These are phyloP conservation scores for Drosophila nannoptera DNA, from an alignment of 1,140 invertebrate species.

Conservation along the genomic window DNA sequence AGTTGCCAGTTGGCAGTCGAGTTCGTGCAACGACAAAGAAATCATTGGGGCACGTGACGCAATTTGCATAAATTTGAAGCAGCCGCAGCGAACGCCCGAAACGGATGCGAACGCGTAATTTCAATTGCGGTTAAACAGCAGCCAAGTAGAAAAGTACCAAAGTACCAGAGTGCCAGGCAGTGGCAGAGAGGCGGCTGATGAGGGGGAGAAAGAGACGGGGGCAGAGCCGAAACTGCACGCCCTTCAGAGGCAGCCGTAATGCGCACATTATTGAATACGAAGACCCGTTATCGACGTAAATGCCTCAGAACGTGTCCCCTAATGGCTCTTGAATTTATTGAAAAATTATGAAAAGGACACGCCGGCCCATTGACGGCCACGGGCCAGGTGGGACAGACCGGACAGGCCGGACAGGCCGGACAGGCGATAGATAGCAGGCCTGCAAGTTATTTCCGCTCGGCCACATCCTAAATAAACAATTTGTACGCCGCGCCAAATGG, in stretches of 20 bases:
- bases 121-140: constrained; percentile 77
- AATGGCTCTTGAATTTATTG: constrained; percentile 63
- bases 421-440: background rate
- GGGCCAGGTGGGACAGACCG: constrained; percentile 16
- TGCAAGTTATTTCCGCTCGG: constrained; percentile 45
- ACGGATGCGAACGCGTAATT: constrained; percentile 73
- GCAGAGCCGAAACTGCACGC: constrained; percentile 23
- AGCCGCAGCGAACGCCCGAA: constrained; percentile 43
- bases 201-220: too few species aligned
- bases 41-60: constrained; percentile 78
- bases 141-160: constrained; percentile 72
- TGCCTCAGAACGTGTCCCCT: constrained; percentile 33
- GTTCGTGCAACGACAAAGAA: constrained; percentile 64
- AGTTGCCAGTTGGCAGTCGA: constrained; percentile 10
- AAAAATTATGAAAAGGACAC: constrained; percentile 63
- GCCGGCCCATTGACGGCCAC: constrained; percentile 10
- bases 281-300: constrained; percentile 53
- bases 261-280: constrained; percentile 66
- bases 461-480: constrained; percentile 67
- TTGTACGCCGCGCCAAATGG: constrained; percentile 44
- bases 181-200: constrained; percentile 16
- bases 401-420: background rate
- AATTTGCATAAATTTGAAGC: constrained; percentile 78
- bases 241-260: constrained; percentile 48
- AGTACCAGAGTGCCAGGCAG: constrained; percentile 44